Base-by-base conservation (phyloP, 2,888 invertebrate species). In the Drosophila recens region DNA sequence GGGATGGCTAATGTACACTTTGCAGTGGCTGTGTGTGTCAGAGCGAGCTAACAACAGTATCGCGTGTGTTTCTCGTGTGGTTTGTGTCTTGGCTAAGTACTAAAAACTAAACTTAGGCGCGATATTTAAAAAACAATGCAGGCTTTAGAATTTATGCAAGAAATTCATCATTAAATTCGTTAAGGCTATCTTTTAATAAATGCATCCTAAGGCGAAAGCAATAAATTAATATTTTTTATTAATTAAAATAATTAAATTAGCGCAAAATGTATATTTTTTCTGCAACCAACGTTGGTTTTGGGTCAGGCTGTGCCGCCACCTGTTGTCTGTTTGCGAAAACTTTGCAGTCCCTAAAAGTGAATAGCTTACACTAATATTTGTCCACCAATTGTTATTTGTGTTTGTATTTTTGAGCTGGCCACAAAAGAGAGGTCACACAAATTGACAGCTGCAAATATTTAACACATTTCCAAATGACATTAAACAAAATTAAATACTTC, bases 381-480 rank as follows among this genome's bases (percentile, higher is more conserved):
- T n/a, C 6, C n/a, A n/a, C 38, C n/a, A 38, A 36, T 58, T 48
- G 15, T 36, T 36, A 2, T 40, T 48, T 27, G 6, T 20, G 10
- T 52, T 43, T 52, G 52, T 17, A 17, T 67, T 46, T 75, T 75
- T 56, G 43, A 17, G 46, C 48, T 57, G 56, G n/a, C 54, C 67
- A 38, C 70, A 51, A 57, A 58, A 67, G 70, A 74, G 72, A 79
- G 72, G 80, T 67, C 83, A 68, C 54, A 61, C 43, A 51, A 63
- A 64, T 79, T 76, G 74, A 72, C 72, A 71, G 46, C 62, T 58
- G 79, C 81, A 83, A 82, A 87, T 84, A 87, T 84, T 87, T 69
- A 79, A 83, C 74, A 75, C 67, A 74, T 74, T 74, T 67, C 66
- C 66, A 62, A 66, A 68, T 48, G 68, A 65, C 72, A 78, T 67